phyloP scores from a whole-genome alignment of 2,797 vertebrate species.

The Phrynocephalus guinanensis region DNA sequence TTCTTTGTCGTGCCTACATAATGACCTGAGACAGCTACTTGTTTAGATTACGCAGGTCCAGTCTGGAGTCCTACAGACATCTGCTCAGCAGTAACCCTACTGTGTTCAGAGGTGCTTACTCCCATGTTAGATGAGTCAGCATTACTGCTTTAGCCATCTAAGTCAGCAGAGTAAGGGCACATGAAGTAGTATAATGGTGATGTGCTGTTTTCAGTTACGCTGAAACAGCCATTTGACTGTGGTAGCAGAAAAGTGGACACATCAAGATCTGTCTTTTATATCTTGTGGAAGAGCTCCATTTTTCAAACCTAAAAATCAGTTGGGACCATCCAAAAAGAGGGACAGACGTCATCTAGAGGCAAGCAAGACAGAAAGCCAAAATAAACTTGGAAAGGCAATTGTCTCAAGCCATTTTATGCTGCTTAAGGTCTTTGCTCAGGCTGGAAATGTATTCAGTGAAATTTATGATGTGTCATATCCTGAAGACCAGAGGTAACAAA shows the following conservation, averaged over 20 bases:
- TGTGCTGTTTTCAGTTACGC: background rate
- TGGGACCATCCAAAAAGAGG: background rate
- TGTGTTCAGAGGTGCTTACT: background rate
- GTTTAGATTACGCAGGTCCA: too few species aligned
- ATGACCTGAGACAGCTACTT: too few species aligned
- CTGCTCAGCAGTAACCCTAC: background rate
- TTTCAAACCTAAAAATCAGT: background rate
- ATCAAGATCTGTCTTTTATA: background rate
- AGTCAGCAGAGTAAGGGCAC: background rate
- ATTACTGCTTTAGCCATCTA: background rate
- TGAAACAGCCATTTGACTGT: background rate
- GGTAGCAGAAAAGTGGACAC: background rate
- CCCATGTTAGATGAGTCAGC: background rate
- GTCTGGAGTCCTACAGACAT: background rate
- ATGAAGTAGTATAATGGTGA: background rate
- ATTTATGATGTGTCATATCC: slow-evolving; percentile 20
- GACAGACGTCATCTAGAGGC: background rate
- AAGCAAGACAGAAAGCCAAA: background rate
- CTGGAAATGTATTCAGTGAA: slow-evolving; percentile 24
- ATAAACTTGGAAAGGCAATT: background rate
- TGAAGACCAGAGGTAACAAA: slow-evolving; percentile 26
- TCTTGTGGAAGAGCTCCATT: background rate
- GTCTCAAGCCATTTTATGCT: slow-evolving; percentile 1
- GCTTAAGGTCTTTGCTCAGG: background rate
- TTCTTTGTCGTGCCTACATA: too few species aligned